A percentile compares a stretch with the other conserved stretches of the same genome.
Evolutionary conservation across 2,113 vertebrate genomes (phyloP).

Genomic region (Plecotus auritus): DNA sequence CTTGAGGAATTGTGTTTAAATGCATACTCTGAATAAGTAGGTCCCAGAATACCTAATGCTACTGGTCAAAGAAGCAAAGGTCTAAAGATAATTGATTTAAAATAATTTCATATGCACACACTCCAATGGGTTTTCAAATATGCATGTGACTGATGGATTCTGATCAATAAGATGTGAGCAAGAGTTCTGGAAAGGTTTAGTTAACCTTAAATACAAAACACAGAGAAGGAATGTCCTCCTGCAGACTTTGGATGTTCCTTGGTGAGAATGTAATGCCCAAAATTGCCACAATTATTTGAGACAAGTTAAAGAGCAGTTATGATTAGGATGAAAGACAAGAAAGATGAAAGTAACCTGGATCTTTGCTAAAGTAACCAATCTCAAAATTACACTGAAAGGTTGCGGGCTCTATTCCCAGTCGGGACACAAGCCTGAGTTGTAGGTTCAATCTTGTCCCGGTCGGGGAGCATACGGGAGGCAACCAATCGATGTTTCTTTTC

Average conservation of each 20-base stretch:
- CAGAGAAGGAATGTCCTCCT: background rate
- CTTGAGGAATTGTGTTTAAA: background rate
- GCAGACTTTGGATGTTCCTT: background rate
- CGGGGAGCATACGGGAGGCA: background rate
- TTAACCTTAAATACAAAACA: conserved; percentile 1
- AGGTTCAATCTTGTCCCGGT: background rate
- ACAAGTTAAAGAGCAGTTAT: background rate
- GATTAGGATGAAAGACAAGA: background rate
- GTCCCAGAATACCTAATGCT: background rate
- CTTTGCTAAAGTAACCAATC: background rate
- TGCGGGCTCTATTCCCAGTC: no score
- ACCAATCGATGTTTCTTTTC: no score
- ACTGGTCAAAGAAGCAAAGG: background rate
- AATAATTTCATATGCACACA: background rate
- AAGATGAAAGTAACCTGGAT: background rate
- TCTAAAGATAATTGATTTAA: background rate
- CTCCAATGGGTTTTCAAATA: conserved; percentile 9
- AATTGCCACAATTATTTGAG: background rate
- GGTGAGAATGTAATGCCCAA: background rate
- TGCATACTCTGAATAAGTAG: background rate
- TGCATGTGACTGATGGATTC: background rate
- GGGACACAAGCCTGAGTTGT: background rate
- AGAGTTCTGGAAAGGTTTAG: background rate
- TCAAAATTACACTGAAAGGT: background rate
- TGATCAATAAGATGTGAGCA: background rate